A percentile compares a stretch with the other conserved stretches of the same genome.
Evolutionary conservation across 1,140 invertebrate genomes (phyloP).

Genomic region (Anadara kagoshimensis): DNA sequence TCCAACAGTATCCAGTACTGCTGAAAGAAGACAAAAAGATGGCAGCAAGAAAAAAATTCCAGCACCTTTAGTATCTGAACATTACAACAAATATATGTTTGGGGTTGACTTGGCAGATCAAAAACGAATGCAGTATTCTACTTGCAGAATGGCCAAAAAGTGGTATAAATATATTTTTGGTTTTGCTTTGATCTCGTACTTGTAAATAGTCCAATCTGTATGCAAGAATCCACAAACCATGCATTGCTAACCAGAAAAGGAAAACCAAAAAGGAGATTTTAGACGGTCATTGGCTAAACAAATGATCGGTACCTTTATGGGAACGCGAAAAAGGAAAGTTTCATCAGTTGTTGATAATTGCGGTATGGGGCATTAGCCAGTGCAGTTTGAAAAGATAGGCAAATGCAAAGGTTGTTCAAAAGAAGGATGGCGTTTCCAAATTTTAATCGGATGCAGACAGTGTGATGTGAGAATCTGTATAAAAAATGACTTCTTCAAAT

Average conservation of each 20-base stretch:
- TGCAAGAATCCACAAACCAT: background rate
- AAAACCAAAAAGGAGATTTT: constrained; percentile 5
- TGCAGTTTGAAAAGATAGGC: too few relatives aligned
- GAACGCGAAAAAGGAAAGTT: constrained; percentile 12
- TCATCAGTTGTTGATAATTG: too few relatives aligned
- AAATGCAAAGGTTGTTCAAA: too few relatives aligned
- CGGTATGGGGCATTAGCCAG: too few relatives aligned
- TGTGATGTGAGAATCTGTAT: too few relatives aligned
- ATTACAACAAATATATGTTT: constrained; percentile 28
- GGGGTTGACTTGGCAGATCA: constrained; percentile 32
- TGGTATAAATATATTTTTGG: constrained; percentile 8
- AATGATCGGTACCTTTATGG: background rate
- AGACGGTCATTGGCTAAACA: constrained; percentile 7
- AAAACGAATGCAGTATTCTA: constrained; percentile 12
- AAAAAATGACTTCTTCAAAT: too few relatives aligned
- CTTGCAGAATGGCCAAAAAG: constrained; percentile 3
- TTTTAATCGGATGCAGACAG: too few relatives aligned
- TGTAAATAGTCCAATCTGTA: background rate
- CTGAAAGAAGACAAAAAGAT: constrained; percentile 37
- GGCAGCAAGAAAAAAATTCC: constrained; percentile 28
- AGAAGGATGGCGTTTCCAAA: too few relatives aligned
- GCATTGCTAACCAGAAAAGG: background rate
- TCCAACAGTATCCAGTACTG: constrained; percentile 9
- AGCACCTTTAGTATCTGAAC: background rate
- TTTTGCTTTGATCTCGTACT: background rate